Evolutionary conservation across 2,113 vertebrate species (phyloP), one percentile per base, ranked within the genome.

Genomic region (Haemorhous mexicanus): DNA sequence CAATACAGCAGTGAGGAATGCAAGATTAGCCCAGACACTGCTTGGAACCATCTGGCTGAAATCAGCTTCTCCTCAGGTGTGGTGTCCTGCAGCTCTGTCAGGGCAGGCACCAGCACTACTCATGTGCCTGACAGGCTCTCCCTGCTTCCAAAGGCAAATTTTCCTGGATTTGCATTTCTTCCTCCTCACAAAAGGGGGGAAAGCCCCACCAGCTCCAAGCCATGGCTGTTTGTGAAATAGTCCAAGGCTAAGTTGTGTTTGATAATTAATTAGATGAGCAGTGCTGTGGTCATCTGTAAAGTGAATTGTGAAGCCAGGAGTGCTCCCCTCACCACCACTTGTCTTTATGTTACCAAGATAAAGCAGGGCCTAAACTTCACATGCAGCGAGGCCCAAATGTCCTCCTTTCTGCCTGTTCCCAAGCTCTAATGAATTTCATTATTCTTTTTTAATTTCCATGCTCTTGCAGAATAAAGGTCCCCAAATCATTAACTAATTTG

Each of bases 401-500:
- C 89, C 81, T 96, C 50, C 72, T 95, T 96, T 64, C 67, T 96
- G 49, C 58, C 32, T n/a, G 74, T 93, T 94, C 94, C 79, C 83
- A 33, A 74, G 92, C 77, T 92, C 94, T 97, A 98, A 98, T 97
- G 97, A 97, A 98, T 97, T 98, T 96, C 97, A 98, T 98, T 98
- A 98, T 97, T 98, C 96, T 97, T 97, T 96, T 96, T 96, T 95
- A 97, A 98, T 98, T 98, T 98, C 97, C 97, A 97, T 96, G 95
- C 93, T 97, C 95, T 96, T 95, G 93, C 95, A 97, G 97, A 97
- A 97, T 96, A 96, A 97, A 97, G 97, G 97, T 97, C 95, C 97
- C 98, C 95, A 97, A 98, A 97, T 97, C 97, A 98, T 98, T 98
- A 98, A 97, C 97, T 98, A 98, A 98, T 98, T 98, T 98, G 97